phyloP scores from a whole-genome alignment of 37 sponge, comb jelly and placozoan genomes.

The Halichondria panicea region DNA sequence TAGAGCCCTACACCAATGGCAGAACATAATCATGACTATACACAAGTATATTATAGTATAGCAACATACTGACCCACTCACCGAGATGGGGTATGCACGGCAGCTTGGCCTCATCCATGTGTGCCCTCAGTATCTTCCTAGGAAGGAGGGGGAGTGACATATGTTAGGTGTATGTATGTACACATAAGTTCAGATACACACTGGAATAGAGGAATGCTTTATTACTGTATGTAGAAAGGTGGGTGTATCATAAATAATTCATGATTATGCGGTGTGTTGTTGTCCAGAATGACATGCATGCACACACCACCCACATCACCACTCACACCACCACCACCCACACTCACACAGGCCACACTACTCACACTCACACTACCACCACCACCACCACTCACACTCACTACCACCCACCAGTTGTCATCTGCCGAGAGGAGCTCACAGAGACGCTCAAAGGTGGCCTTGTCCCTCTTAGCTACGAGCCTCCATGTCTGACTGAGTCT shows the following conservation, averaged over 20 bases:
- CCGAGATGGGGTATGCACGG: conserved; percentile 84
- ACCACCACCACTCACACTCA: conserved; percentile 3
- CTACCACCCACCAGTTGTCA: conserved; percentile 67
- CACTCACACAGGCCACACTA: neutral
- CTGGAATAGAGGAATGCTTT: too few relatives aligned
- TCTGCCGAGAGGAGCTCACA: conserved; percentile 55
- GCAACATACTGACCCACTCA: neutral
- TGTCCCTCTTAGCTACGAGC: conserved; percentile 65
- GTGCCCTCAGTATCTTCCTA: conserved; percentile 64
- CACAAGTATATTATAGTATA: neutral
- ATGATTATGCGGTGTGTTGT: neutral
- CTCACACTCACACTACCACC: neutral
- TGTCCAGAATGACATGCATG: neutral
- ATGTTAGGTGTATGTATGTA: too few relatives aligned
- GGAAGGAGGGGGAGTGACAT: neutral
- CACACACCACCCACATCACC: neutral
- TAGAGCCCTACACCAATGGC: conserved; percentile 23
- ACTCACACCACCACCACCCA: neutral
- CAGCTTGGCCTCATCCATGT: conserved; percentile 45
- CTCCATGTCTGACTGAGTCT: conserved; percentile 81
- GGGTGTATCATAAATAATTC: neutral
- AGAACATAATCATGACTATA: neutral
- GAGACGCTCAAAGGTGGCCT: conserved; percentile 48
- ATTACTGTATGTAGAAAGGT: too few relatives aligned
- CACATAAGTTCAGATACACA: too few relatives aligned